These are phyloP conservation scores for Apostichopus japonicus DNA, from an alignment of 35 echinoderm and acorn worm genomes.

Conservation along the genomic window DNA sequence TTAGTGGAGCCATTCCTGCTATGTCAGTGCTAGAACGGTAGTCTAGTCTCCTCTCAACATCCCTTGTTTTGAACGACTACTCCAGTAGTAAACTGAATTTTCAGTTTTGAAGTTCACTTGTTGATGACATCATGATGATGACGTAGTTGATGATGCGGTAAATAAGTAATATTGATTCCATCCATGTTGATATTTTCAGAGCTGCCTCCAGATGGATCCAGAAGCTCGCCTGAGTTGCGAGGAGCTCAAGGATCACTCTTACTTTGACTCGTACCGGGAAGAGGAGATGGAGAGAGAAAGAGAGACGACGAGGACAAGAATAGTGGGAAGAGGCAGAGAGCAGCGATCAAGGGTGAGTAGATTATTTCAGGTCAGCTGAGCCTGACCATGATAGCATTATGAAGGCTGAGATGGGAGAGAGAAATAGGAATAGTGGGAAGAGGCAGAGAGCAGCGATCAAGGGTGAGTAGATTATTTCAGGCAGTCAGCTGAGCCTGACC, in stretches of 20 bases:
- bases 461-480: slow-evolving; percentile 22
- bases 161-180: background rate
- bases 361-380: no score
- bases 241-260: slow-evolving; percentile 74
- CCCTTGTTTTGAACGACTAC: no score
- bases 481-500: no score
- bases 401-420: background rate
- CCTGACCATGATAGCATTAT: no score
- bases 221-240: slow-evolving; percentile 72
- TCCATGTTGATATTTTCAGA: slow-evolving; percentile 39
- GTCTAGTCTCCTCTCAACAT: no score
- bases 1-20: no score
- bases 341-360: slow-evolving; percentile 61
- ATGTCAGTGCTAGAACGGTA: no score
- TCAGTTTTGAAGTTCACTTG: no score
- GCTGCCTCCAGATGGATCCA: slow-evolving; percentile 91
- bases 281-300: slow-evolving; percentile 53
- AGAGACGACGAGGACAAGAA: slow-evolving; percentile 43
- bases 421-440: background rate
- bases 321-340: slow-evolving; percentile 64
- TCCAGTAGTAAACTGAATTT: no score
- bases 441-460: slow-evolving; percentile 61
- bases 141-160: no score
- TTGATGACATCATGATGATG: no score
- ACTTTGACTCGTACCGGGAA: slow-evolving; percentile 63